A percentile compares a stretch with the other conserved stretches of the same genome.
Conservation (phyloP, 2,797 vertebrate species). For the Lagocephalus sceleratus region DNA sequence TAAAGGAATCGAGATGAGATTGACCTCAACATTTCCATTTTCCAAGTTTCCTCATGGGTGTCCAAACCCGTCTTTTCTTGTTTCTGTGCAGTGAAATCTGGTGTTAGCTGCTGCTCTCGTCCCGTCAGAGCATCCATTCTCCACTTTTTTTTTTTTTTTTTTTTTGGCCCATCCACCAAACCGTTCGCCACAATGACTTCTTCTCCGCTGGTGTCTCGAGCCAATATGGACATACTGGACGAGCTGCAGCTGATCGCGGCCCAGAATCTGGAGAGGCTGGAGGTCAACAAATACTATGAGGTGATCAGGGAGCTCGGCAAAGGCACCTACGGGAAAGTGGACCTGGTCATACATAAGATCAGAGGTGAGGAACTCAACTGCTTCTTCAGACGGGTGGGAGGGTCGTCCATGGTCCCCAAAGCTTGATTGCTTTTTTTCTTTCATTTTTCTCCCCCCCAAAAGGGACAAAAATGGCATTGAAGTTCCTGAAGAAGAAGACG, state of each 20-base stretch:
- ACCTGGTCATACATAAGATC: constrained; percentile 83
- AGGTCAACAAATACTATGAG: constrained; percentile 83
- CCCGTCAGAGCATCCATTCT: constrained; percentile 15
- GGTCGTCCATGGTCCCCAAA: not conserved
- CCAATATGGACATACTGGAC: constrained; percentile 79
- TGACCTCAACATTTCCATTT: no score
- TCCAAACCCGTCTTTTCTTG: not conserved
- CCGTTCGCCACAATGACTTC: constrained; percentile 68
- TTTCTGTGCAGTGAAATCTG: constrained; percentile 44
- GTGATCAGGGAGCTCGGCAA: constrained; percentile 83
- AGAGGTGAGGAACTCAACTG: constrained; percentile 67
- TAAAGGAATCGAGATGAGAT: no score
- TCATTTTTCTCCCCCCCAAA: not conserved
- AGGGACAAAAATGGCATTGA: constrained; percentile 86
- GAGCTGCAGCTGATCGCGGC: constrained; percentile 83
- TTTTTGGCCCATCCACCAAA: constrained; percentile 19
- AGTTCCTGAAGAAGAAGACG: constrained; percentile 84
- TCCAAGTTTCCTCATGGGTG: not conserved
- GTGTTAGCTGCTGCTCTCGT: constrained; percentile 30
- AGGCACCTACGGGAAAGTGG: constrained; percentile 85
- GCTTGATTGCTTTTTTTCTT: not conserved
- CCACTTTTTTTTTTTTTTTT: not conserved
- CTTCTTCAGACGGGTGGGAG: not conserved
- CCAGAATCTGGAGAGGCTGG: constrained; percentile 81
- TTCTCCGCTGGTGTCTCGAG: constrained; percentile 74